These are phyloP conservation scores for pig (Sus scrofa) DNA, from an alignment of 2,113 vertebrate genomes.

Conservation along the genomic window DNA sequence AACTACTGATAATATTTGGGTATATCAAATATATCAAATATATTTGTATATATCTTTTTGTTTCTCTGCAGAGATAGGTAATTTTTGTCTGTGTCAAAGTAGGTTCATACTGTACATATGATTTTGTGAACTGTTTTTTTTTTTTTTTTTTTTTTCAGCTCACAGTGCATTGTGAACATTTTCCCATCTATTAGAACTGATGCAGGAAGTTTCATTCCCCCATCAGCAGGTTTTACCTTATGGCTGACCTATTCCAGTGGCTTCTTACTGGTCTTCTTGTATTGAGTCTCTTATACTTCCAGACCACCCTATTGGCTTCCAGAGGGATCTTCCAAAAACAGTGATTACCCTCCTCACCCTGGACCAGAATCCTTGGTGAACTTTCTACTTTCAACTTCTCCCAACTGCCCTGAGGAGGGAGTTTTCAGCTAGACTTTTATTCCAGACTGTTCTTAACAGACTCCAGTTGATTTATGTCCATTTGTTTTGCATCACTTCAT, in stretches of 20 bases:
- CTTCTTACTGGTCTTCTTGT: background rate
- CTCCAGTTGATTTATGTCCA: background rate
- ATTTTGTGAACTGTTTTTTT: background rate
- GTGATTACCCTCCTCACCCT: background rate
- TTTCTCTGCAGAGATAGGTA: background rate
- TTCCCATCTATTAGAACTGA: background rate
- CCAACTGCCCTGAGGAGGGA: background rate
- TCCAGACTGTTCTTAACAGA: background rate
- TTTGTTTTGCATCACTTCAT: background rate
- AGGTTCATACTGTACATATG: background rate
- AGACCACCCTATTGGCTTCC: background rate
- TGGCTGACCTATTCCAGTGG: background rate
- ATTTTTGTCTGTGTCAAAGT: conserved; percentile 32
- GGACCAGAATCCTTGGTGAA: background rate
- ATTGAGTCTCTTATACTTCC: background rate
- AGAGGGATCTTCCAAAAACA: background rate
- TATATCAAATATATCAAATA: background rate
- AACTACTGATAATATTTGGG: background rate
- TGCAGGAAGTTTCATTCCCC: background rate
- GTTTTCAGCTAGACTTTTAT: background rate
- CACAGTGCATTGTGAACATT: background rate
- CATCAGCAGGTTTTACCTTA: background rate
- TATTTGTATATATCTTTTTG: background rate
- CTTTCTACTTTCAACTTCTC: background rate
- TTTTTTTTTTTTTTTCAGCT: background rate